Base-by-base conservation (phyloP, 2,797 vertebrate genomes). In the Leuciscus waleckii region DNA sequence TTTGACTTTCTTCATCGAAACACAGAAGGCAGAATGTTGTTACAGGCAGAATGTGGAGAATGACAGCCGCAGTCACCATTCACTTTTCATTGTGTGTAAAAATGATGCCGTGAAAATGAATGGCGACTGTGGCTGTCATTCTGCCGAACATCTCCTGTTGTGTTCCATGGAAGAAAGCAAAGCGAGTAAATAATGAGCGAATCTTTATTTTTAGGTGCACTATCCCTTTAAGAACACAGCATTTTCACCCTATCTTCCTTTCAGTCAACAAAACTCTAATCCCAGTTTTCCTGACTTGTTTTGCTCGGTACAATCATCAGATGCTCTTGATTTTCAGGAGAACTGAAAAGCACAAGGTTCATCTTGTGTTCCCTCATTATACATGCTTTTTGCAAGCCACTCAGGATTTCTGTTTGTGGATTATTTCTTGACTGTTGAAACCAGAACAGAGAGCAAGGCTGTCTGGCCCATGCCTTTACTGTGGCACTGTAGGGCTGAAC, bases 171-270 rank as follows among this genome's bases (percentile, higher is more conserved):
- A 43, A 71, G 26, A 58, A 69, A 69, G 69, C 41, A 16, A 41
- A n/a, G 13, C 35, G 37, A 70, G 63, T 23, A 21, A 37, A 61
- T 70, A 35, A 79, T 43, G 37, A 85, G 10, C 1, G 11, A 14
- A 74, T n/a, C 67, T 56, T 41, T 23, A 21, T 35, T 69, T 70
- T 61, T 13, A 29, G 46, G 41, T 73, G 70, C 19, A 11, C 49
- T 35, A 32, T 75, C 10, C 29, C 46, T 75, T 54, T 75, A 54
- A 75, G 49, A 29, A 54, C 4, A 2, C 73, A 54, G 49, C 89
- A 89, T 88, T 92, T 89, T 92, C 82, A 90, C 93, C 79, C 84
- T 82, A 43, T 90, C 93, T 94, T 93, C 92, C 85, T 89, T 93
- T 94, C 91, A 92, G 91, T 93, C 92, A 19, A 90, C 81, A 77